Evolutionary conservation across 2,888 invertebrate genomes (phyloP), one percentile per base, ranked within the genome.

Genomic region (Agrotis ipsilon): DNA sequence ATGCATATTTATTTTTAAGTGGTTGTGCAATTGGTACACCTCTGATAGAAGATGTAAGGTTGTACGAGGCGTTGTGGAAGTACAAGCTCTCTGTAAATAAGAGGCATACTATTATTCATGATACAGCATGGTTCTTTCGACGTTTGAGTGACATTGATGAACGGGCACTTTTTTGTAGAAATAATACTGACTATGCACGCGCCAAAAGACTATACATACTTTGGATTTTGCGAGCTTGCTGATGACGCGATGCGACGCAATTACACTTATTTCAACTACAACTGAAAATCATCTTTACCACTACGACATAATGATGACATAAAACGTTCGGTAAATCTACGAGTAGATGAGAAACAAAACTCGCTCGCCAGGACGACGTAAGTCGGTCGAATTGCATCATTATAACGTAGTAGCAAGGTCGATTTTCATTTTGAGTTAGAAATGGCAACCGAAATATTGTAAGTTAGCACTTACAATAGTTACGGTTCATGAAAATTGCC

Each of bases 61-160:
- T 72, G n/a, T 67, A 46, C 43, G 76, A 64, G 66, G 46, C 58
- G 74, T 63, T 43, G 24, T 48, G 39, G 39, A 45, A 57, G 69
- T 62, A 61, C 49, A 73, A 65, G 58, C 43, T 46, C 64, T 62
- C 13, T 43, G 45, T 39, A 32, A 27, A 19, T 49, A 66, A 52
- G 48, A 68, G 39, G 19, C 43, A 3, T 54, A 32, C n/a, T 54
- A 45, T 39, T 49, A 45, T 39, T 32, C 55, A 18, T 27, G 27
- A 27, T 27, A 18, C 18, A 18, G 13, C 32, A 55, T n/a, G n/a
- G 32, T 13, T 32, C n/a, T 32, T n/a, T 32, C 27, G 27, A 27
- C 27, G 24, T 18, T 24, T 18, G 7, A 24, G 19, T 27, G 27
- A 1, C 11, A 24, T 5, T 24, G 1, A 16, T 16, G 11, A 51